Percentiles rank a stretch among this genome's conserved stretches.
Evolutionary conservation across 1,140 invertebrate genomes (phyloP).

Genomic region (Pseudomyrmex pallidus): DNA sequence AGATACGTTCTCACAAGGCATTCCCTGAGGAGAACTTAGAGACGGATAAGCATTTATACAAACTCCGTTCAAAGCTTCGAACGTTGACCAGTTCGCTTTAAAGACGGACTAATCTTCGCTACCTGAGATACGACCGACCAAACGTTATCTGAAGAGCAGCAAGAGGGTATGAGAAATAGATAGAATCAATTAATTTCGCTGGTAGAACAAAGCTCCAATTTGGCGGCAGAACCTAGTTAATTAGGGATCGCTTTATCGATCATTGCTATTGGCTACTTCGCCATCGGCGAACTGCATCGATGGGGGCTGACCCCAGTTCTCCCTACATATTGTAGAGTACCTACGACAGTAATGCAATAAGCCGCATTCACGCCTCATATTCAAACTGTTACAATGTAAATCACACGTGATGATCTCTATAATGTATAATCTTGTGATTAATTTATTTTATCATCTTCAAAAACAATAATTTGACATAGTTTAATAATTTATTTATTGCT

Average conservation of each 20-base stretch:
- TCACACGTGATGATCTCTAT: slow-evolving; percentile 42
- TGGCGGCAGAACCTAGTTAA: slow-evolving; percentile 78
- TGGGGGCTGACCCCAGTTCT: slow-evolving; percentile 50
- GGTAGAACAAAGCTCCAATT: slow-evolving; percentile 82
- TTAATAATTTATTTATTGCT: too few species aligned
- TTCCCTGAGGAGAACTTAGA: slow-evolving; percentile 40
- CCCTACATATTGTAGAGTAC: slow-evolving; percentile 59
- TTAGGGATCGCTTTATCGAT: slow-evolving; percentile 82
- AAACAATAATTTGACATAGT: neutral
- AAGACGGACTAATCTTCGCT: slow-evolving; percentile 67
- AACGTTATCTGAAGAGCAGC: slow-evolving; percentile 68
- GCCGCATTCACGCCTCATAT: slow-evolving; percentile 65
- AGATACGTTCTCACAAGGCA: slow-evolving; percentile 19
- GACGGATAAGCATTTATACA: slow-evolving; percentile 42
- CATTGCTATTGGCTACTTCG: slow-evolving; percentile 79
- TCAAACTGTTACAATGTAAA: slow-evolving; percentile 55
- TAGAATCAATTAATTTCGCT: slow-evolving; percentile 82
- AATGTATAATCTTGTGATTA: neutral
- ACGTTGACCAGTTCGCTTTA: slow-evolving; percentile 50
- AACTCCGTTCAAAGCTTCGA: slow-evolving; percentile 39
- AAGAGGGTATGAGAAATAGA: slow-evolving; percentile 76
- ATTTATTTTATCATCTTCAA: neutral
- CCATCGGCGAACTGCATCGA: slow-evolving; percentile 66
- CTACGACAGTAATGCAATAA: slow-evolving; percentile 72
- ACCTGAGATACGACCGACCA: slow-evolving; percentile 46